These are phyloP conservation scores for Xiphias gladius DNA, from an alignment of 2,113 vertebrate genomes.

Conservation along the genomic window DNA sequence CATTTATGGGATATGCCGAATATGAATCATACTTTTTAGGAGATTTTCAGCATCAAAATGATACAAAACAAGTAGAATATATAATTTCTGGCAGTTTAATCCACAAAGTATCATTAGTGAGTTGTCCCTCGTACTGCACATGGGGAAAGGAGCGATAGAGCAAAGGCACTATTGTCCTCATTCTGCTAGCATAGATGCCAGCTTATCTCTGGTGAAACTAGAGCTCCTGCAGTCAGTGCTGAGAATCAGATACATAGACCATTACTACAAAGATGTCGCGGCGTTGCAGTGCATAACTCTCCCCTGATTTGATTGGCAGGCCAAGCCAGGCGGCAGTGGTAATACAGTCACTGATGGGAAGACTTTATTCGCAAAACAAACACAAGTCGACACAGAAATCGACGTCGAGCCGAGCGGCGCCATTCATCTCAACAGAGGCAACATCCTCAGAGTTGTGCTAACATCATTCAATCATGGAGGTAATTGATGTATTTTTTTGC, in stretches of 20 bases:
- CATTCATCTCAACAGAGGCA: slow-evolving; percentile 73
- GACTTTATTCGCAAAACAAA: slow-evolving; percentile 61
- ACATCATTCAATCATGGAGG: slow-evolving; percentile 76
- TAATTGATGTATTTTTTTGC: slow-evolving; percentile 69
- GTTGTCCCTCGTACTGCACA: background rate
- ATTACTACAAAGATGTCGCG: slow-evolving; percentile 54
- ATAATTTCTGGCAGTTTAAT: background rate
- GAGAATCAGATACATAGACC: slow-evolving; percentile 35
- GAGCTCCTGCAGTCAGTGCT: slow-evolving; percentile 46
- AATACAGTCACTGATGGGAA: slow-evolving; percentile 73
- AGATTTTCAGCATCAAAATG: background rate
- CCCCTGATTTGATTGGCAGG: slow-evolving; percentile 76
- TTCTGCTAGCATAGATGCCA: slow-evolving; percentile 45
- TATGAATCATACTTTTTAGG: background rate
- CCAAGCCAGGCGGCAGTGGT: slow-evolving; percentile 49
- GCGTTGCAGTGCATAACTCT: slow-evolving; percentile 49
- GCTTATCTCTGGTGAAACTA: slow-evolving; percentile 37
- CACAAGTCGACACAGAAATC: slow-evolving; percentile 57
- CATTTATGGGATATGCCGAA: background rate
- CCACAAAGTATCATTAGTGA: background rate
- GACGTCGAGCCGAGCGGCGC: slow-evolving; percentile 27
- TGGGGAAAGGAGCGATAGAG: background rate
- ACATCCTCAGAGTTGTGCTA: slow-evolving; percentile 71
- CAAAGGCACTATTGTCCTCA: slow-evolving; percentile 48
- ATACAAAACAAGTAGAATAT: background rate